Conservation (phyloP, 1,140 invertebrate species). For the Meloidogyne floridensis region DNA sequence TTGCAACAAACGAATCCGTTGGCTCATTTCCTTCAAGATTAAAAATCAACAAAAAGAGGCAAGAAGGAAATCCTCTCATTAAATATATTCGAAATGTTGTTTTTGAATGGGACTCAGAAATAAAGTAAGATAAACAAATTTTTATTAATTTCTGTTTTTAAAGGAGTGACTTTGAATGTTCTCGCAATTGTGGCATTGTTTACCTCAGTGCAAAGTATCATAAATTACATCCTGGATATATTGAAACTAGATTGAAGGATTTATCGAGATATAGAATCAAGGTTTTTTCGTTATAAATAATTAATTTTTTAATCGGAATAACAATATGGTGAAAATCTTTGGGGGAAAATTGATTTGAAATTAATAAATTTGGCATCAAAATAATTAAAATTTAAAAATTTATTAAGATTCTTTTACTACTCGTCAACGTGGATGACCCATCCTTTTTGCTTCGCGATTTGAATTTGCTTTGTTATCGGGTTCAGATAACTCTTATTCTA, state of each 20-base stretch:
- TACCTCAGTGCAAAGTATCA: conserved; percentile 63
- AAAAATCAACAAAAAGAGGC: conserved; percentile 54
- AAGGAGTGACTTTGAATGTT: conserved; percentile 58
- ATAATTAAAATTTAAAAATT: neutral
- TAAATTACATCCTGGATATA: conserved; percentile 60
- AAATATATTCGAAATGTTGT: conserved; percentile 64
- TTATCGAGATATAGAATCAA: conserved; percentile 41
- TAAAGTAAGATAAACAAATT: conserved; percentile 24
- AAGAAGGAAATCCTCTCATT: conserved; percentile 63
- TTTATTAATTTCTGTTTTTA: neutral
- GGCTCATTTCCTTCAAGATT: conserved; percentile 32
- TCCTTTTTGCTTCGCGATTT: conserved; percentile 57
- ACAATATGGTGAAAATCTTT: neutral
- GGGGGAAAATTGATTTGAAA: neutral
- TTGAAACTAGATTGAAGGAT: conserved; percentile 58
- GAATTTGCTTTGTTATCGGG: conserved; percentile 62
- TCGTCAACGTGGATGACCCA: conserved; percentile 62
- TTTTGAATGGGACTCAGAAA: conserved; percentile 61
- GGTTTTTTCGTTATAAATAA: conserved; percentile 22
- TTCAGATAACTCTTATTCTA: conserved; percentile 59
- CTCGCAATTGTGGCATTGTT: conserved; percentile 51
- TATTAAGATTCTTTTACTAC: conserved; percentile 53
- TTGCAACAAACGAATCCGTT: neutral
- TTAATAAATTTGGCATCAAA: neutral
- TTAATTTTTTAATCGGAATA: neutral